Evolutionary conservation across 2,113 vertebrate species (phyloP), one percentile per base, ranked within the genome.

Genomic region (Eublepharis macularius): DNA sequence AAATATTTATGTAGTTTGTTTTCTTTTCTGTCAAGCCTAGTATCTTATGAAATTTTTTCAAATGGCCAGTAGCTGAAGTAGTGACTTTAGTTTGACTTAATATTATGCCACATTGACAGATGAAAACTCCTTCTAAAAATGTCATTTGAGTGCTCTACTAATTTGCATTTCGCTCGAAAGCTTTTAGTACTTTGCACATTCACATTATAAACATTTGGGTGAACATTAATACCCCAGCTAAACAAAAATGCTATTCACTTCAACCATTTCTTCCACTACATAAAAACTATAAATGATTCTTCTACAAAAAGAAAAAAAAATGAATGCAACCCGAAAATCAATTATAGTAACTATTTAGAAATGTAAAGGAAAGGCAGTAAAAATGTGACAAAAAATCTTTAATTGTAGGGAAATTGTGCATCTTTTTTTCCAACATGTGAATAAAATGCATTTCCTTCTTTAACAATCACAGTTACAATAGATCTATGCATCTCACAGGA

Each of bases 131-230:
- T 96, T 96, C 96, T 96, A 96, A 97, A 97, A 97, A 96, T 96
- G 96, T 97, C 95, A 96, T 96, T 96, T 96, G 94, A 96, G 96
- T 96, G 97, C 95, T 96, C 92, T 78, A 93, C 96, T 97, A 96
- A 97, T 97, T 97, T 97, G 96, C 96, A 97, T 97, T 97, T 97
- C 96, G 96, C 96, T 96, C 92, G 93, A 97, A 97, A 96, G 97
- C 97, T 97, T 97, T 98, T 96, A 96, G 96, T 95, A 96, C 97
- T 97, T 96, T 96, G 96, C 97, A 97, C 97, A 97, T 98, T 97
- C 97, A 98, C 98, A 99, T 98, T 98, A 98, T 98, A 98, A 98
- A 98, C 98, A 98, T 98, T 99, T 98, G 97, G 97, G 97, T 98
- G 98, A 98, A 98, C 98, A 98, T 98, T 98, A 99, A 98, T 98